Evolutionary conservation across 2,113 vertebrate species (phyloP).

Genomic region (Odocoileus hemionus): DNA sequence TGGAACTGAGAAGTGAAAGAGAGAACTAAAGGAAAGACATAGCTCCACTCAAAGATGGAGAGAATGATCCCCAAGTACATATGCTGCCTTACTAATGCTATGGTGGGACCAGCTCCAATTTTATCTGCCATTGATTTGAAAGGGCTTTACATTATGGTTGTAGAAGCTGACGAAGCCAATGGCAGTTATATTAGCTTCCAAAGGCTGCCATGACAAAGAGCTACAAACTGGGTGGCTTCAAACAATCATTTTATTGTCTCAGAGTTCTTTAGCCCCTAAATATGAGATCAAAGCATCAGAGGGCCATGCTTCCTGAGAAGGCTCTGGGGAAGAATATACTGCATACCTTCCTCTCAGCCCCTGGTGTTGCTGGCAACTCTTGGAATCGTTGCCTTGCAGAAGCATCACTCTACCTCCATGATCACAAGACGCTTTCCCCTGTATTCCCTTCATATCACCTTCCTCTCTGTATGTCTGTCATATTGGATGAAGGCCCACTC

Average conservation of each 20-base stretch:
- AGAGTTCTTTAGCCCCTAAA: neutral
- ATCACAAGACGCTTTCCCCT: neutral
- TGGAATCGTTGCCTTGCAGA: accelerated
- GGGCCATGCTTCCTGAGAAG: accelerated
- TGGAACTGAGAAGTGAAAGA: neutral
- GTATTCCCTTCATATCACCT: neutral
- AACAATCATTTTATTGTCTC: neutral
- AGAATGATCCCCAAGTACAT: neutral
- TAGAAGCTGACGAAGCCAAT: neutral
- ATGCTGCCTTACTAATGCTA: neutral
- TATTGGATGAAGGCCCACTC: neutral
- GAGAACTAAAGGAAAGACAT: neutral
- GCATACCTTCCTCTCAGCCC: neutral
- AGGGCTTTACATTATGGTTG: neutral
- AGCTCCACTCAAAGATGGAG: neutral
- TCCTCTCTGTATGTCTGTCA: neutral
- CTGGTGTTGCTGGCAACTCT: neutral
- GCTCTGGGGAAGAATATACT: accelerated
- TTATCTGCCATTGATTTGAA: neutral
- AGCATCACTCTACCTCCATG: accelerated
- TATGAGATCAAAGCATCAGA: neutral
- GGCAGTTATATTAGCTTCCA: neutral
- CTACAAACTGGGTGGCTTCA: neutral
- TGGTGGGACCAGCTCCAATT: neutral
- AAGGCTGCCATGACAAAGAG: neutral